Percentiles rank a stretch among this genome's conserved stretches.
These are phyloP conservation scores for Pterostichus madidus DNA, from an alignment of 2,888 invertebrate genomes.

Conservation along the genomic window DNA sequence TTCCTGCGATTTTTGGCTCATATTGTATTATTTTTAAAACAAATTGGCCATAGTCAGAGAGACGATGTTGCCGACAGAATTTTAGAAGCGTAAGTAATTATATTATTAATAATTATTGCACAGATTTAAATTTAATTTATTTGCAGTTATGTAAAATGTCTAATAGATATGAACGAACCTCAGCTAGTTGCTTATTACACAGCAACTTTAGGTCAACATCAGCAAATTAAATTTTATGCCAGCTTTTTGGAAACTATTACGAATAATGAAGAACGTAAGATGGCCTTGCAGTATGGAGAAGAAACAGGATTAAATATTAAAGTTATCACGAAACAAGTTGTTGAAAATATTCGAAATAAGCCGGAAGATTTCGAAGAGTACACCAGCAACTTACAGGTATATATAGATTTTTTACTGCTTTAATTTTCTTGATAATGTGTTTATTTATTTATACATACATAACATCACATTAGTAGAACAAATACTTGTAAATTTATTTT, in stretches of 20 bases:
- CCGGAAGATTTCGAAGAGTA: conserved; percentile 73
- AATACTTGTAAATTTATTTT: no score
- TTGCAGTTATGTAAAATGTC: conserved; percentile 81
- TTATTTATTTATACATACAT: neutral
- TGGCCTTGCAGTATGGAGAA: conserved; percentile 85
- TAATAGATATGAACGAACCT: conserved; percentile 87
- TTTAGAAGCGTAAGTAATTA: conserved; percentile 82
- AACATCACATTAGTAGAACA: no score
- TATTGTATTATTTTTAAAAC: conserved; percentile 89
- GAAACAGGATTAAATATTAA: conserved; percentile 90
- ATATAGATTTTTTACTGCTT: neutral
- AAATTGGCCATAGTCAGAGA: conserved; percentile 86
- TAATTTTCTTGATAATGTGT: no score
- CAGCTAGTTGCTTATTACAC: conserved; percentile 92
- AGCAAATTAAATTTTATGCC: conserved; percentile 82
- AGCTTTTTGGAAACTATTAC: conserved; percentile 84
- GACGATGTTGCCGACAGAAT: conserved; percentile 87
- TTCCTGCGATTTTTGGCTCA: conserved; percentile 92
- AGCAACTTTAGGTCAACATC: conserved; percentile 85
- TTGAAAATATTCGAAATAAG: conserved; percentile 85
- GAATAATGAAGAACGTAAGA: conserved; percentile 82
- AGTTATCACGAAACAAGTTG: conserved; percentile 90
- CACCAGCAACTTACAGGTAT: conserved; percentile 74
- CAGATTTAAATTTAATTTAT: conserved; percentile 45
- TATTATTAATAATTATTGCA: conserved; percentile 70